Evolutionary conservation across 1,140 invertebrate species (phyloP).

Genomic region (Drosophila sucinea): DNA sequence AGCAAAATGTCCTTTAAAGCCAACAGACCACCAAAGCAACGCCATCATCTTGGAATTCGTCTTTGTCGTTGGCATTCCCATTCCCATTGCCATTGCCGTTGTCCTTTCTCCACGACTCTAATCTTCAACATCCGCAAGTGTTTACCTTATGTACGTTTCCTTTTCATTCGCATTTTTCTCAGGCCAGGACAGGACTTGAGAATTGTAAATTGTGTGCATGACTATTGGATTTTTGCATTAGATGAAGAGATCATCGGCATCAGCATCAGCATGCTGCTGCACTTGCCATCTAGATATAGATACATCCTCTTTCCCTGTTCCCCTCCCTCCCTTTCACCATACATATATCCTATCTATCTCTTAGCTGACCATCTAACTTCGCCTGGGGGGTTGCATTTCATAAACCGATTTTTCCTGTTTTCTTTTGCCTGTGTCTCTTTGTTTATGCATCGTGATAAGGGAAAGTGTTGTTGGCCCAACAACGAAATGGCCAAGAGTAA

Average conservation of each 20-base stretch:
- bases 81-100: no score
- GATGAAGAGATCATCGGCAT: constrained; percentile 25
- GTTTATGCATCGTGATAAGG: constrained; percentile 15
- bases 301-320: neutral
- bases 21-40: constrained; percentile 62
- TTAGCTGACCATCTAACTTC: neutral
- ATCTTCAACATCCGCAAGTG: constrained; percentile 76
- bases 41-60: constrained; percentile 3
- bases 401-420: constrained; percentile 13
- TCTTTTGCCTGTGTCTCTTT: neutral
- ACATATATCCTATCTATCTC: no score
- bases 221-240: constrained; percentile 77
- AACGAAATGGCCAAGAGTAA: constrained; percentile 15
- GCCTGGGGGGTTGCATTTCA: constrained; percentile 13
- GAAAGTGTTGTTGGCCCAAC: constrained; percentile 12
- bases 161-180: constrained; percentile 67
- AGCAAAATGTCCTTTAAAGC: constrained; percentile 76
- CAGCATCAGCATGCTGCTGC: constrained; percentile 23
- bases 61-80: neutral
- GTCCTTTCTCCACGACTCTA: constrained; percentile 29
- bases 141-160: constrained; percentile 68
- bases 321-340: no score
- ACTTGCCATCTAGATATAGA: constrained; percentile 1
- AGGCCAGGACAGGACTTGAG: constrained; percentile 31
- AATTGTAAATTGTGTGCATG: constrained; percentile 70